Conservation (phyloP, 2,888 invertebrate species). For the Nomada goodeniana region DNA sequence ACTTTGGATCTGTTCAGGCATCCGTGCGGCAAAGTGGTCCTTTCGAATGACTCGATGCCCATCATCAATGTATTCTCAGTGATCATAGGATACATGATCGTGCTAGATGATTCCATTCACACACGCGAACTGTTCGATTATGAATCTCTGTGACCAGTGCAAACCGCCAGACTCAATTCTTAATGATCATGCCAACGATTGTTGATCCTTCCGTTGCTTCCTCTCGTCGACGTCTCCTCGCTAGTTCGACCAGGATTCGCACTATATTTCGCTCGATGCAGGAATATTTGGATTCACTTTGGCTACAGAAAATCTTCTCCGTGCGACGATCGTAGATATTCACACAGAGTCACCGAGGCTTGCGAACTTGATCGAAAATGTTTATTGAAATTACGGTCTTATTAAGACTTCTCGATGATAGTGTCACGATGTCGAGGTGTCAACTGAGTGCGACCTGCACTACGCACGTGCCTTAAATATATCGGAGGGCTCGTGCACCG, state of each 20-base stretch:
- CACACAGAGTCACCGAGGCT: background rate
- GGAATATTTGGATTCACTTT: background rate
- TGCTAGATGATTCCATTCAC: slow-evolving; percentile 50
- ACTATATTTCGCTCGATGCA: background rate
- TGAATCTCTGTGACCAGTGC: background rate
- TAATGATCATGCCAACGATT: slow-evolving; percentile 7
- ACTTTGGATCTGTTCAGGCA: slow-evolving; percentile 62
- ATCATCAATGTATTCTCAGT: slow-evolving; percentile 65
- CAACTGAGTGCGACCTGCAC: slow-evolving; percentile 72
- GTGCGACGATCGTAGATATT: background rate
- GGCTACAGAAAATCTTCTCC: background rate
- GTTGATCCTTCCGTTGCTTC: background rate
- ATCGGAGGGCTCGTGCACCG: slow-evolving; percentile 60
- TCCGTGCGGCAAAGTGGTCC: slow-evolving; percentile 42
- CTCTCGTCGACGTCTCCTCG: background rate
- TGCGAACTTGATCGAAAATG: background rate
- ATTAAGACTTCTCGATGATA: slow-evolving; percentile 17
- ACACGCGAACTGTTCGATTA: background rate
- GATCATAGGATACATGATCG: slow-evolving; percentile 68
- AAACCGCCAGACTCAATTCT: background rate
- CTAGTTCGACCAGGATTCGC: background rate
- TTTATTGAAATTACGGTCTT: background rate
- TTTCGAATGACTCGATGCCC: slow-evolving; percentile 67
- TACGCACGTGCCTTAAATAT: slow-evolving; percentile 75
- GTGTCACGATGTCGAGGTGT: slow-evolving; percentile 59